These are phyloP conservation scores for Setipinna tenuifilis DNA, from an alignment of 2,797 vertebrate genomes.

Conservation along the genomic window DNA sequence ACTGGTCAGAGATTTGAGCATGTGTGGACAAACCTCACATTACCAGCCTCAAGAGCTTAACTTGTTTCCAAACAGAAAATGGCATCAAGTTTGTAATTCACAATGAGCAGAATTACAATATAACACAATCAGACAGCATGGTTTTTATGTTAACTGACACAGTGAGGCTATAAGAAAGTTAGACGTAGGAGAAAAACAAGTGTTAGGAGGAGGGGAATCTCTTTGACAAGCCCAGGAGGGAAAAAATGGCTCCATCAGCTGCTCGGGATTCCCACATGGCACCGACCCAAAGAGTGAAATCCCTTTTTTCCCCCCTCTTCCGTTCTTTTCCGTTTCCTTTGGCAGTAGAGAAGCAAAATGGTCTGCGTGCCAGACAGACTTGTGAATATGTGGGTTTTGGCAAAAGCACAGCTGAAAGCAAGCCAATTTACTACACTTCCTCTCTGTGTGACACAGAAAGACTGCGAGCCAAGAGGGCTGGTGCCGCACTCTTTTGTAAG, in stretches of 20 bases:
- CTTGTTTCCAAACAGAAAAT: no score
- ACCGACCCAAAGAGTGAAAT: constrained; percentile 66
- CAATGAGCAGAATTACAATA: no score
- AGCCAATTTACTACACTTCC: constrained; percentile 67
- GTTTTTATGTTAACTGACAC: no score
- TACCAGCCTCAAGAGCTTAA: neutral
- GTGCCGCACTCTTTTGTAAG: neutral
- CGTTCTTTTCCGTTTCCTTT: constrained; percentile 55
- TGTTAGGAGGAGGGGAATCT: constrained; percentile 1
- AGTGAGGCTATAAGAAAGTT: neutral
- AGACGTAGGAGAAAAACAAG: neutral
- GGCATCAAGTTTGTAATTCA: no score
- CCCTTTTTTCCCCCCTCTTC: constrained; percentile 55
- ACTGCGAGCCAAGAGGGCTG: neutral
- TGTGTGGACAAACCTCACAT: neutral
- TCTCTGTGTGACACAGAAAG: constrained; percentile 37
- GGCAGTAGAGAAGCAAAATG: constrained; percentile 65
- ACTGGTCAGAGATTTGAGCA: neutral
- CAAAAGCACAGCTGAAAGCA: constrained; percentile 70
- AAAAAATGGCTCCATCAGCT: constrained; percentile 57
- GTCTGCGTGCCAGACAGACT: constrained; percentile 58
- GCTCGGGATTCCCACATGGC: constrained; percentile 71
- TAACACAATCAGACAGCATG: no score
- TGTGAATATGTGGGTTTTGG: constrained; percentile 71
- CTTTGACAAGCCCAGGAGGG: neutral